A percentile compares a stretch with the other conserved stretches of the same genome.
Conservation (phyloP, 2,113 vertebrate genomes). For the Channa argus region DNA sequence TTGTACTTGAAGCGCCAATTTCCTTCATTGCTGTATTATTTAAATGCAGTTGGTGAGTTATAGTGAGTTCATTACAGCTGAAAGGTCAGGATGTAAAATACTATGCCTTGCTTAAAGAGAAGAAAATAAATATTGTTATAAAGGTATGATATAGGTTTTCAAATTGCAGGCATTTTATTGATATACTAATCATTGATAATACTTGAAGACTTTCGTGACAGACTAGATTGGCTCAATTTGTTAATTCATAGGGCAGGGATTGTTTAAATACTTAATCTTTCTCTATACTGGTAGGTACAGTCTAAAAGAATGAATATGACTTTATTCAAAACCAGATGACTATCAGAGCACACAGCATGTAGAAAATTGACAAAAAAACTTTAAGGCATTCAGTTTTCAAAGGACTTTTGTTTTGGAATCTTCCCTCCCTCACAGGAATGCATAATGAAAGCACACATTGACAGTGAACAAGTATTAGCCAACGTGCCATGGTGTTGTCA, state of each 20-base stretch:
- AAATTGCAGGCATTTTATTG: constrained; percentile 17
- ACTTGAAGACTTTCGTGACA: constrained; percentile 1
- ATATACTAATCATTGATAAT: constrained; percentile 8
- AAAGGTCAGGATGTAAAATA: constrained; percentile 31
- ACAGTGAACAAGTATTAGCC: constrained; percentile 64
- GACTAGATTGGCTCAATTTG: constrained; percentile 21
- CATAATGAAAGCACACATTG: constrained; percentile 70
- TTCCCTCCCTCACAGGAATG: constrained; percentile 72
- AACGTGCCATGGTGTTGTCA: constrained; percentile 65
- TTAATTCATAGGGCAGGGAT: constrained; percentile 3
- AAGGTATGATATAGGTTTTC: not conserved
- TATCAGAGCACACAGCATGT: constrained; percentile 17
- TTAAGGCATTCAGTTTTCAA: constrained; percentile 51
- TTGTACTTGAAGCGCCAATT: constrained; percentile 46
- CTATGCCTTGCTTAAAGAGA: constrained; percentile 27
- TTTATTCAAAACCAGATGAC: constrained; percentile 1
- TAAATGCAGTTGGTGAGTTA: constrained; percentile 45
- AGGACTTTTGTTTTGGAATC: constrained; percentile 68
- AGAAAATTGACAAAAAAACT: constrained; percentile 40
- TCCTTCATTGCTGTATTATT: constrained; percentile 35
- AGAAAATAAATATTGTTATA: constrained; percentile 11
- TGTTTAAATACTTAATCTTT: constrained; percentile 17
- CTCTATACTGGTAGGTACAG: constrained; percentile 5
- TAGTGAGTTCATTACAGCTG: constrained; percentile 44
- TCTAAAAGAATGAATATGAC: constrained; percentile 18